A percentile compares a stretch with the other conserved stretches of the same genome.
phyloP scores from a whole-genome alignment of 2,113 vertebrate species.

The Cyphomyrus discorhynchus region DNA sequence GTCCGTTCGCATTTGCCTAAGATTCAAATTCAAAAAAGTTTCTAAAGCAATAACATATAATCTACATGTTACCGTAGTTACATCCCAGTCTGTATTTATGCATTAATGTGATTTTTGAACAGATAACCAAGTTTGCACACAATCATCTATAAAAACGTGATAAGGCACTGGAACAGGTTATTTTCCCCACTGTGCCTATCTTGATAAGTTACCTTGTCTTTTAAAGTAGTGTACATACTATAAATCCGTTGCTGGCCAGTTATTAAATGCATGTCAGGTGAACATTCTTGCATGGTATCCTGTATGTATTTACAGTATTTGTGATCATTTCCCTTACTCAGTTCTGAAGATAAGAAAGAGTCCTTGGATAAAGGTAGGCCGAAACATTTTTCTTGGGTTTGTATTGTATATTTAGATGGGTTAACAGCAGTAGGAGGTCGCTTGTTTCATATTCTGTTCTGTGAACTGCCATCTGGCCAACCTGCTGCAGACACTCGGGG shows the following conservation, averaged over 20 bases:
- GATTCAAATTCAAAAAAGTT: not conserved
- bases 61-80: not conserved
- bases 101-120: not conserved
- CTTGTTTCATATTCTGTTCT: not conserved
- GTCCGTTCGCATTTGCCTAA: not conserved
- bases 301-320: not conserved
- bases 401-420: not conserved
- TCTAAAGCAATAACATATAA: not conserved
- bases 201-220: not conserved
- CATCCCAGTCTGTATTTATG: not conserved
- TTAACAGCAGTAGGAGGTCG: not conserved
- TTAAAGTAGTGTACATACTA: not conserved
- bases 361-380: constrained; percentile 16
- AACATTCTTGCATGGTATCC: not conserved
- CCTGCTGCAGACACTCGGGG: constrained; percentile 40
- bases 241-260: not conserved
- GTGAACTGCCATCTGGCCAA: not conserved
- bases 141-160: not conserved
- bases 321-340: not conserved
- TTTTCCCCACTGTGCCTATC: not conserved
- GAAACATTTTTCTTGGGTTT: not conserved
- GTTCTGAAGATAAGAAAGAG: constrained; percentile 19
- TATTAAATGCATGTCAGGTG: not conserved
- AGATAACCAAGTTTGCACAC: not conserved
- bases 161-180: not conserved